Evolutionary conservation across 2,797 vertebrate species (phyloP), one percentile per base, ranked within the genome.

Genomic region (Atherinosoma microstoma): DNA sequence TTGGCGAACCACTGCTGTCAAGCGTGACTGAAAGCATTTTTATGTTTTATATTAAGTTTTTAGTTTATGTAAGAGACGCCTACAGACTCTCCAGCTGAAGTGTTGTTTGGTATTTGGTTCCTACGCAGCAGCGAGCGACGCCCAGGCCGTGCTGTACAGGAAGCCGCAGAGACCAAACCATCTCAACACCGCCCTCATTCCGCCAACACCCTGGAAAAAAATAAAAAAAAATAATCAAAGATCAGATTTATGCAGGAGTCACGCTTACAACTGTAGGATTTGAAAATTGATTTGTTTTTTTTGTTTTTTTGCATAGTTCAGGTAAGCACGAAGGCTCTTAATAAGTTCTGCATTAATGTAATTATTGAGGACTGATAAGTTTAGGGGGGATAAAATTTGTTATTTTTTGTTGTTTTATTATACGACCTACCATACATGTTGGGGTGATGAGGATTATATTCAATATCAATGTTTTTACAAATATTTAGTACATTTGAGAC

Each of bases 1-100:
- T 93, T 0, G 94, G 94, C 10, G 95, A 94, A 0, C 83, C 92
- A 4, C 60, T 85, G 82, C 84, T 89, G 42, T 95, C 94, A 58
- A 86, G 27, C 10, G 83, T 60, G 62, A 80, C 92, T 4, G 94
- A 93, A 49, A 89, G 91, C 95, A 95, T 95, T 12, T 84, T 36
- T 24, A 15, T 11, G 13, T 27, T 65, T 75, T 79, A 66, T 77
- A 51, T 70, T 29, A 32, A 66, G 32, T 40, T 73, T 54, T 58
- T 38, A 2, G 34, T 86, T 88, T 87, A 84, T 54, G 57, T 76
- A 86, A 87, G 22, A 71, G 34, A 64, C 80, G 58, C 79, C 81
- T 76, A 79, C 66, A 62, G 40, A 24, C 13, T 58, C 34, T 32
- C 10, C 0, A 15, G 34, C 27, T 64, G 64, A 62, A 67, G 58